Base-by-base conservation (phyloP, 2,888 invertebrate genomes). In the Melieria omissa region DNA sequence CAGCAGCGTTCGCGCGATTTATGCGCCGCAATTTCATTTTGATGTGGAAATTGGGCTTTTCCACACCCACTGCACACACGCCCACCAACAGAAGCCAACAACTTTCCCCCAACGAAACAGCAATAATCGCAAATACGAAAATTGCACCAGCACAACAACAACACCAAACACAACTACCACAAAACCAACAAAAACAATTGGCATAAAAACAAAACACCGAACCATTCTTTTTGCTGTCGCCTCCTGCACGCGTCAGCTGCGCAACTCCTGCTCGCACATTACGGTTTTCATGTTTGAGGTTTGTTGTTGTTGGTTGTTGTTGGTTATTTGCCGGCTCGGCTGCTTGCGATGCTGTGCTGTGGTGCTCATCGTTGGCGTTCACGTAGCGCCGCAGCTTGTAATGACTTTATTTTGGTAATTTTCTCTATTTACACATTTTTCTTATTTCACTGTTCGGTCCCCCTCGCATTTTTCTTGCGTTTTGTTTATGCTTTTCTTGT, bases 11-110 rank as follows among this genome's bases (percentile, higher is more conserved):
- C 47, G n/a, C n/a, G 42, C 76, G 76, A 80, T 81, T 80, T 80
- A 80, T 80, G 77, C 76, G 74, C 66, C 79, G 76, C 76, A 80
- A 79, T 79, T 80, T 75, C 61, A 74, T 74, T 73, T 73, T 71
- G 54, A 74, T 71, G 70, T 49, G 71, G 62, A 65, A 69, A 68
- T 68, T 71, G 61, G 72, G 65, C 60, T 47, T 47, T 52, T 14
- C 58, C 14, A 42, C 65, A 7, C 49, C 12, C 49, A 49, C 52
- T n/a, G 54, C 42, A 12, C n/a, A 6, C 45, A 52, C 41, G 10
- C 14, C 14, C 12, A 47, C 44, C 16, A 29, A 29, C 29, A 5
- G 47, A 49, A 45, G n/a, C 42, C 57, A 41, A 58, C 47, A 62
- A 47, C 10, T 29, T 47, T 3, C 58, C 12, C 16, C 6, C 16